Base-by-base conservation (phyloP, 2,888 invertebrate genomes). In the Lamellibrachia satsuma region DNA sequence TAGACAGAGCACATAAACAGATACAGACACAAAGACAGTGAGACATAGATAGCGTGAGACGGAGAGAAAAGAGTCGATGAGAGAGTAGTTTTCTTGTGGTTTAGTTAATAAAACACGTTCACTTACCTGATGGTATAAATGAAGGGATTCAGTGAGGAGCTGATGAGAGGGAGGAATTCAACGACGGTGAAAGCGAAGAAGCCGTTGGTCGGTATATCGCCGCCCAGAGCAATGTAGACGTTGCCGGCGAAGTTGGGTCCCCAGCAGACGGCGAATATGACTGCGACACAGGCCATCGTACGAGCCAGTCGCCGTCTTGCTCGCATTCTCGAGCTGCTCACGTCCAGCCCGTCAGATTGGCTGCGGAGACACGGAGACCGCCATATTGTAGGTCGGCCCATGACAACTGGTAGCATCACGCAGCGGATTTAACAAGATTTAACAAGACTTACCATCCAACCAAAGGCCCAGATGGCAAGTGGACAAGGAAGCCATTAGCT, bases 261-360 rank as follows among this genome's bases (percentile, higher is more conserved):
- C 93, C 93, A 93, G 55, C 93, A 93, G 51, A 93, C 22, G 22
- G 93, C 92, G 60, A 93, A 93, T 15, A 93, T 92, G 9, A 93
- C 91, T n/a, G 93, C 92, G 22, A 93, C 93, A 3, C 90, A 55
- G 52, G 93, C 92, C 93, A 93, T 93, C 93, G 93, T 93, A 55
- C 93, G 93, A 75, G 93, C 93, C 11, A 93, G 92, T 39, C 52
- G 92, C 6, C 93, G 92, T 51, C 93, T 57, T 9, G 90, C 52
- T 2, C 91, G 92, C 92, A 93, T 92, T 8, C 57, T 55, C 55
- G 91, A 91, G 57, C 60, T 60, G 90, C 90, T 91, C 15, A 39
- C 93, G 39, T 52, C 52, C 91, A 39, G 15, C 55, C 15, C 75
- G n/a, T 75, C 75, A 22, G 75, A 22, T 6, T 75, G 75, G 22